Evolutionary conservation across 2,888 invertebrate species (phyloP).

Genomic region (Thalpophila matura): DNA sequence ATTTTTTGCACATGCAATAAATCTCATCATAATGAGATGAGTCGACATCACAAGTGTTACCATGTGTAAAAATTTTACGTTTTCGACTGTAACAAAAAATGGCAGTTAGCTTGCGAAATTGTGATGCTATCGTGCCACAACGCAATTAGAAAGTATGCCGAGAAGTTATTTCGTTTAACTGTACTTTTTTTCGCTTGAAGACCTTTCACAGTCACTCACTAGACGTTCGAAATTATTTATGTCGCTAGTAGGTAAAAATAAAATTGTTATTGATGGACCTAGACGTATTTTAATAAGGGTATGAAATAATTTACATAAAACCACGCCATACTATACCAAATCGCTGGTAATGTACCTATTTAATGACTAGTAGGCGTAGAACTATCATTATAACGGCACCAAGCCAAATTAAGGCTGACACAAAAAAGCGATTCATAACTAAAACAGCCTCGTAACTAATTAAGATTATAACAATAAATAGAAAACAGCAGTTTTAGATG

Average conservation of each 20-base stretch:
- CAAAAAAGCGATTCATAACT: slow-evolving; percentile 27
- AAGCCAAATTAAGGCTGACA: slow-evolving; percentile 33
- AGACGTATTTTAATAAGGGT: too few relatives aligned
- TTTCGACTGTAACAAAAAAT: slow-evolving; percentile 47
- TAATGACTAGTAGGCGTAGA: slow-evolving; percentile 15
- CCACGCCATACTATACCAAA: too few relatives aligned
- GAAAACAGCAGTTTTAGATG: slow-evolving; percentile 6
- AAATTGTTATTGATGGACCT: too few relatives aligned
- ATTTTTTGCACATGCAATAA: slow-evolving; percentile 42
- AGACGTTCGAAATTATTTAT: slow-evolving; percentile 37
- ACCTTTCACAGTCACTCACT: slow-evolving; percentile 60
- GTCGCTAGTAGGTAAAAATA: not conserved
- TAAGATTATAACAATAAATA: slow-evolving; percentile 37
- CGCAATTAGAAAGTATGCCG: slow-evolving; percentile 68
- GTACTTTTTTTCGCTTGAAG: slow-evolving; percentile 68
- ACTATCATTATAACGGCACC: slow-evolving; percentile 36
- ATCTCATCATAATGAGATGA: slow-evolving; percentile 51
- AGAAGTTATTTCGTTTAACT: slow-evolving; percentile 63
- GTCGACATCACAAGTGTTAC: slow-evolving; percentile 46
- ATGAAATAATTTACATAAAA: too few relatives aligned
- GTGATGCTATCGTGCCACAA: slow-evolving; percentile 51
- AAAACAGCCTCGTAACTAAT: slow-evolving; percentile 33
- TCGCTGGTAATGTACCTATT: not conserved
- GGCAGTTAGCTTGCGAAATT: slow-evolving; percentile 47
- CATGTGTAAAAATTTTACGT: slow-evolving; percentile 42